Evolutionary conservation across 1,140 invertebrate species (phyloP), one percentile per base, ranked within the genome.

Genomic region (Nylanderia fulva): DNA sequence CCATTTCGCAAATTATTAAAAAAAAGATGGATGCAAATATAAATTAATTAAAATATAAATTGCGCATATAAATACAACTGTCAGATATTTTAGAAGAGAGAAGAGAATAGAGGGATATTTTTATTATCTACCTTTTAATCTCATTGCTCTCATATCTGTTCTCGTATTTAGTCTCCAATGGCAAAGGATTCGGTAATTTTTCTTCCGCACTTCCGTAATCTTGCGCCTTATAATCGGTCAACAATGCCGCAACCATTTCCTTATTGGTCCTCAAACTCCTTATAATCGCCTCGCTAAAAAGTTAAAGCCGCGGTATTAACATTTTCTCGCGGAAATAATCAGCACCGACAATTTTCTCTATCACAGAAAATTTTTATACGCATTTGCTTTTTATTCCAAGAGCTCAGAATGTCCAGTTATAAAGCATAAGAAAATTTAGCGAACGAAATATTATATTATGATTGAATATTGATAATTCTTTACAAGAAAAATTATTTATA

Each of bases 271-370:
- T 95, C 79, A 98, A 96, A 56, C 97, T 97, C 87, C 96, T 96
- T 79, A 96, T 93, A 89, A 98, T 98, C n/a, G 96, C 96, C 63
- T 97, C 96, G 56, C 97, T 98, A 92, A 95, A 87, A 90, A 90
- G 66, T 58, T 82, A 82, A 82, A 4, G 11, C 7, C 3, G 8
- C 15, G n/a, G n/a, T 80, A 42, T 80, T 58, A 80, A 71, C 24
- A 2, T 8, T 80, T 72, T 52, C 27, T 45, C 66, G 77, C 18
- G 36, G 58, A 82, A 82, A 68, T 27, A 24, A 60, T 42, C 56
- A 39, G 33, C 29, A 68, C 45, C 15, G 29, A 36, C 36, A 33
- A 79, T 79, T 79, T 79, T 68, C 33, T 54, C 45, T 15, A 39
- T 13, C 0, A 1, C 0, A 48, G 0, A 56, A 79, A 56, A 39